These are phyloP conservation scores for Macroteleia sp. DNA, from an alignment of 2,888 invertebrate genomes.

Conservation along the genomic window DNA sequence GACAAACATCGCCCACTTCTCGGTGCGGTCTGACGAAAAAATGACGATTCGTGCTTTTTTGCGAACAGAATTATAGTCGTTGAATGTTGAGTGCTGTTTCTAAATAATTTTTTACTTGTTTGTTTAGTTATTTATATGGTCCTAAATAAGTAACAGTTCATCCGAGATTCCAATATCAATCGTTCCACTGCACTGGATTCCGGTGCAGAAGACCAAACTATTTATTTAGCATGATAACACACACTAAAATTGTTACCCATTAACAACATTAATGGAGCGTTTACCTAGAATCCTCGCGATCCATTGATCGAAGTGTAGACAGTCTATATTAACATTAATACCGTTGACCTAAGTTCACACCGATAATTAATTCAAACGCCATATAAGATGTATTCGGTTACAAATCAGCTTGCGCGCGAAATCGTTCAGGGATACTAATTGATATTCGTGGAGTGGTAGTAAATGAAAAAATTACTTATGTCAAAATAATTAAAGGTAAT, in stretches of 20 bases:
- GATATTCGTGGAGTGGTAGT: too few relatives aligned
- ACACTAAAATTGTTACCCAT: slow-evolving; percentile 27
- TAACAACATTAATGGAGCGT: slow-evolving; percentile 23
- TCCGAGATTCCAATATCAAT: slow-evolving; percentile 5
- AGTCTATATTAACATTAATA: slow-evolving; percentile 20
- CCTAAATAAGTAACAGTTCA: slow-evolving; percentile 13
- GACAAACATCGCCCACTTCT: slow-evolving; percentile 57
- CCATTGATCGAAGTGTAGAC: neutral
- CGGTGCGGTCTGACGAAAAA: slow-evolving; percentile 61
- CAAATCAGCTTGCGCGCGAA: too few relatives aligned
- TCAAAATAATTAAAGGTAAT: too few relatives aligned
- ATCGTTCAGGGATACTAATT: too few relatives aligned
- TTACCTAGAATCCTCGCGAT: slow-evolving; percentile 18
- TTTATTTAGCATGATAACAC: slow-evolving; percentile 42
- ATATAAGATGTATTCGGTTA: too few relatives aligned
- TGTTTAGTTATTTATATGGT: slow-evolving; percentile 17
- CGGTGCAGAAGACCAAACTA: slow-evolving; percentile 6
- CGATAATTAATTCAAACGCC: too few relatives aligned
- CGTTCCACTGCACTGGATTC: neutral
- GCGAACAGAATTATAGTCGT: slow-evolving; percentile 36
- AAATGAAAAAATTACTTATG: too few relatives aligned
- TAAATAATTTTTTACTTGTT: too few relatives aligned
- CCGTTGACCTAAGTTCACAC: slow-evolving; percentile 1
- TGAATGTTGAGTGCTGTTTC: too few relatives aligned
- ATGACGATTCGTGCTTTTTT: slow-evolving; percentile 56